Percentiles rank a stretch among this genome's conserved stretches.
These are phyloP conservation scores for Homalodisca vitripennis DNA, from an alignment of 1,140 invertebrate genomes.

Conservation along the genomic window DNA sequence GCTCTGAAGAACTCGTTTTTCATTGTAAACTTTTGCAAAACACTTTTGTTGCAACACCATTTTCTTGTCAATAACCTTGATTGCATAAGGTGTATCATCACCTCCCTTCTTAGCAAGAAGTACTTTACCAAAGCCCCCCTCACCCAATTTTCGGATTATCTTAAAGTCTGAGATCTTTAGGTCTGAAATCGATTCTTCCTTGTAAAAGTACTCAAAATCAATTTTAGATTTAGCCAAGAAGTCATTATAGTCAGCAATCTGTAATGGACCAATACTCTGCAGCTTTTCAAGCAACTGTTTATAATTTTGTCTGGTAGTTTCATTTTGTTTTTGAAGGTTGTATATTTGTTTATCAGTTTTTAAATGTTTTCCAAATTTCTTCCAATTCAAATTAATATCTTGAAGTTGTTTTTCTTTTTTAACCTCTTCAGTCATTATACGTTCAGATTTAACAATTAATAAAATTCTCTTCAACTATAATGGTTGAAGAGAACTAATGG, in stretches of 20 bases:
- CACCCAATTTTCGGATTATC: neutral
- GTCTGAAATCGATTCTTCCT: constrained; percentile 17
- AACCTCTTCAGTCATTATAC: too few relatives aligned
- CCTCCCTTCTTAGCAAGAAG: constrained; percentile 47
- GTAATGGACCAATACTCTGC: neutral
- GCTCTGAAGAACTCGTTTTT: constrained; percentile 78
- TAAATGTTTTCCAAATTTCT: too few relatives aligned
- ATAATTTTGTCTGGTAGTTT: too few relatives aligned
- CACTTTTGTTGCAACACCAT: constrained; percentile 42
- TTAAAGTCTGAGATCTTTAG: constrained; percentile 17
- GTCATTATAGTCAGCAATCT: neutral
- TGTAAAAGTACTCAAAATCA: constrained; percentile 11
- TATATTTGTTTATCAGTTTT: too few relatives aligned
- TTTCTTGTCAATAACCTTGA: constrained; percentile 88
- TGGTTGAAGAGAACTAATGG: too few relatives aligned
- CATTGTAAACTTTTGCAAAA: constrained; percentile 57
- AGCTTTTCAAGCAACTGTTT: too few relatives aligned
- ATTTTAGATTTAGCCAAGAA: neutral
- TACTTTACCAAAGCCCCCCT: constrained; percentile 18
- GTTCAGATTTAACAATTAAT: too few relatives aligned
- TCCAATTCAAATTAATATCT: too few relatives aligned
- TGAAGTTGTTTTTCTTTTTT: too few relatives aligned
- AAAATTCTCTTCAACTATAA: too few relatives aligned
- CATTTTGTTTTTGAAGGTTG: too few relatives aligned
- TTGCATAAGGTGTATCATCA: constrained; percentile 70